Evolutionary conservation across 2,113 vertebrate species (phyloP), one percentile per base, ranked within the genome.

Genomic region (Salvelinus sp.): DNA sequence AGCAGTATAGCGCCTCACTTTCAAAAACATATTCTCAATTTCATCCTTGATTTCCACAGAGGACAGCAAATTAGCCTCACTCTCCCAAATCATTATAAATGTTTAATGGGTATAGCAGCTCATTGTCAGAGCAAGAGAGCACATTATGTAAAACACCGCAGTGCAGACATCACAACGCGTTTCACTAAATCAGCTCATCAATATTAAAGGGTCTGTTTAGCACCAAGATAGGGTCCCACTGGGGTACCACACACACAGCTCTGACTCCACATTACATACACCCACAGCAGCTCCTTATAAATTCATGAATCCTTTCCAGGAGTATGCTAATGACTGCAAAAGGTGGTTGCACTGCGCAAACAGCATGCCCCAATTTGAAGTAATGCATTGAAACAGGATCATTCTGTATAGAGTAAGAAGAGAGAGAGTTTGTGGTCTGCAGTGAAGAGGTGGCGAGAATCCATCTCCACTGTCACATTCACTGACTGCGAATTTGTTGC

Each of bases 71-170:
- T 80, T 76, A 33, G 48, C 69, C 16, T 69, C 79, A 78, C 67
- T 25, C 70, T 72, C 50, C 25, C 66, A 67, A 76, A 18, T 18
- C 54, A n/a, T 75, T 87, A 67, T 78, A 10, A 86, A 91, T 88
- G 44, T 88, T 82, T 87, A 62, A 92, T 66, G 27, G 12, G 22
- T 25, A 57, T 82, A 67, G 83, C 10, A 69, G 50, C 74, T 54
- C 50, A 16, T 54, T 54, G 50, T 54, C 12, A 54, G 50, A 54
- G 50, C 50, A 54, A 54, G 50, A 18, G 50, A 18, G 16, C 12
- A 81, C 72, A 83, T 90, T 86, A 91, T 89, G 87, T 86, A 89
- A 87, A 92, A 91, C 82, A 87, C 0, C 16, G 60, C 30, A 48
- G 54, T 69, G 77, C 67, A 80, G 30, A 33, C 77, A 82, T 89